Percentiles rank a stretch among this genome's conserved stretches.
These are phyloP conservation scores for Poeciliopsis prolifica DNA, from an alignment of 2,113 vertebrate genomes.

Conservation along the genomic window DNA sequence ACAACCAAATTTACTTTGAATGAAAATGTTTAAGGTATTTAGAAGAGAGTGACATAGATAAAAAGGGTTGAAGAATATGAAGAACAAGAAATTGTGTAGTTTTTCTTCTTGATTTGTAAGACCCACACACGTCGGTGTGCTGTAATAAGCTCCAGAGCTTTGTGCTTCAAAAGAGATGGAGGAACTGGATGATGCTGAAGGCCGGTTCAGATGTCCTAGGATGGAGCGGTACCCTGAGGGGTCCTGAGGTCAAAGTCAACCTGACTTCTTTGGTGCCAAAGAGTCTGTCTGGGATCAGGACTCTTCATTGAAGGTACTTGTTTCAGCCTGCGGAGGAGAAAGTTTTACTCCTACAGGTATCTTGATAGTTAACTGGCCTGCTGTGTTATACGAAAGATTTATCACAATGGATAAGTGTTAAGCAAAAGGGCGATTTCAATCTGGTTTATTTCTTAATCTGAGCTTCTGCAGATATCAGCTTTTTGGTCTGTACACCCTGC, in stretches of 20 bases:
- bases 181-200: conserved; percentile 18
- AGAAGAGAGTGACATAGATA: no score
- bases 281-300: conserved; percentile 45
- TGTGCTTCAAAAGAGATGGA: conserved; percentile 20
- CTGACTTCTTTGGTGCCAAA: conserved; percentile 58
- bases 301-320: conserved; percentile 25
- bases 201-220: conserved; percentile 13
- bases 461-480: no score
- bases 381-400: conserved; percentile 1
- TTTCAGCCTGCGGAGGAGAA: conserved; percentile 31
- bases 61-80: no score
- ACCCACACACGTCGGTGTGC: neutral
- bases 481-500: no score
- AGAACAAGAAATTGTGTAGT: conserved; percentile 1
- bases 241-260: conserved; percentile 49
- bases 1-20: no score
- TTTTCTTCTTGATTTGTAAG: conserved; percentile 7
- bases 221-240: conserved; percentile 35
- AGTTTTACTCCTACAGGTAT: conserved; percentile 3
- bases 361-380: neutral
- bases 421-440: neutral
- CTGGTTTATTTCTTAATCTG: no score
- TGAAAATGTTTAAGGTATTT: no score
- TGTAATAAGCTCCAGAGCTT: neutral
- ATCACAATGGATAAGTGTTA: neutral